A percentile compares a stretch with the other conserved stretches of the same genome.
phyloP scores from a whole-genome alignment of 2,888 invertebrate species.

The Platycheirus albimanus region DNA sequence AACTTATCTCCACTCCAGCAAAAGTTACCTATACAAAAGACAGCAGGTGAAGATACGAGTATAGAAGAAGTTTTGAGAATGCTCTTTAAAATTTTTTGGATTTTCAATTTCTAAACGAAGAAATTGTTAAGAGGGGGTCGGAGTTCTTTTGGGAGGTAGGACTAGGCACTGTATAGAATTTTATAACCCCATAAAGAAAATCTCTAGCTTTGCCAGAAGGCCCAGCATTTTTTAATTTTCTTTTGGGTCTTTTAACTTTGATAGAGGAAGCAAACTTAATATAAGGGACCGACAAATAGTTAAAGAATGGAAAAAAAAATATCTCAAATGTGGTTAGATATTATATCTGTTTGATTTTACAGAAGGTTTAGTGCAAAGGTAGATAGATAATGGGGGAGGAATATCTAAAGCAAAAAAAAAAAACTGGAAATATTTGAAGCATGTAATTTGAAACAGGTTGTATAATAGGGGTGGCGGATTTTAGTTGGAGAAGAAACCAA shows the following conservation, averaged over 20 bases:
- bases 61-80: slow-evolving; percentile 54
- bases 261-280: slow-evolving; percentile 4
- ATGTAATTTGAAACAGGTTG: slow-evolving; percentile 2
- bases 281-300: slow-evolving; percentile 28
- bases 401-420: background rate
- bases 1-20: slow-evolving; percentile 37
- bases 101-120: slow-evolving; percentile 57
- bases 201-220: slow-evolving; percentile 20
- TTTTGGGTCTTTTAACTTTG: slow-evolving; percentile 9
- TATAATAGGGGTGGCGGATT: background rate
- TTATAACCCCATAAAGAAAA: slow-evolving; percentile 18
- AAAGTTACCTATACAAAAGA: slow-evolving; percentile 21
- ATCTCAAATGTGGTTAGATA: slow-evolving; percentile 21
- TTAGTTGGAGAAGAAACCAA: background rate
- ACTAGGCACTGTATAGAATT: slow-evolving; percentile 1
- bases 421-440: slow-evolving; percentile 10
- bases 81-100: slow-evolving; percentile 42
- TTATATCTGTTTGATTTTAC: slow-evolving; percentile 9
- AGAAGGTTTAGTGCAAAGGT: slow-evolving; percentile 3
- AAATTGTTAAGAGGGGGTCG: slow-evolving; percentile 42
- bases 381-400: background rate
- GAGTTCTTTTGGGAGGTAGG: too few relatives aligned
- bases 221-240: slow-evolving; percentile 51
- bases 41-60: slow-evolving; percentile 22
- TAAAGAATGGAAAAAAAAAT: slow-evolving; percentile 6